phyloP scores from a whole-genome alignment of 2,888 invertebrate genomes.

The Apotomis capreana region DNA sequence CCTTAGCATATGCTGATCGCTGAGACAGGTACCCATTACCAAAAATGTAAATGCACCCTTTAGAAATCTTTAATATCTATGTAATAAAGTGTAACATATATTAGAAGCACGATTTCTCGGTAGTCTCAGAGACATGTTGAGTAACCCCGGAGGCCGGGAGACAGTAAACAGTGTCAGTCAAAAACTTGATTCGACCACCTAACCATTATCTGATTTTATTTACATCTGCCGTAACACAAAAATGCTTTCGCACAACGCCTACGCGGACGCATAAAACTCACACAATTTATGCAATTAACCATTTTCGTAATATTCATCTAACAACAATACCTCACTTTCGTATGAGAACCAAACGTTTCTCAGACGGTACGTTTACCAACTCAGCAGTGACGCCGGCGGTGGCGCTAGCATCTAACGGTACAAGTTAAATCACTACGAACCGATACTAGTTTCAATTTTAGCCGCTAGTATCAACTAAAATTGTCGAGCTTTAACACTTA shows the following conservation, averaged over 20 bases:
- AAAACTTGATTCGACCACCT: too few relatives aligned
- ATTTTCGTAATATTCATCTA: conserved; percentile 38
- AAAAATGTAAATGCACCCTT: too few relatives aligned
- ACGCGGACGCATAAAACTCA: conserved; percentile 22
- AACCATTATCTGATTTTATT: not conserved
- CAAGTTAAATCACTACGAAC: not conserved
- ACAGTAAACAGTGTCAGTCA: too few relatives aligned
- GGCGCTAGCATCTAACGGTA: conserved; percentile 11
- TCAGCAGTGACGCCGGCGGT: conserved; percentile 1
- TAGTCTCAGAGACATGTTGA: too few relatives aligned
- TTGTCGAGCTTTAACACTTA: conserved; percentile 13
- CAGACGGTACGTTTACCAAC: conserved; percentile 60
- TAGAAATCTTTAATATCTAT: too few relatives aligned
- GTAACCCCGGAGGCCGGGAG: too few relatives aligned
- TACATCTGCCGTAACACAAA: not conserved
- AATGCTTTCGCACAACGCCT: conserved; percentile 22
- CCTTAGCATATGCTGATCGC: too few relatives aligned
- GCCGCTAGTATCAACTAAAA: conserved; percentile 1
- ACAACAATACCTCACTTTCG: conserved; percentile 69
- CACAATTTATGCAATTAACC: conserved; percentile 35
- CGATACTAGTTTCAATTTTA: conserved; percentile 7
- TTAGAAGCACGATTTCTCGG: too few relatives aligned
- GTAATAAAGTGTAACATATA: too few relatives aligned
- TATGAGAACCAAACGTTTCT: conserved; percentile 77
- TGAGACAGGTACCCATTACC: too few relatives aligned